Evolutionary conservation across 2,888 invertebrate species (phyloP).

Genomic region (Dioctria rufipes): DNA sequence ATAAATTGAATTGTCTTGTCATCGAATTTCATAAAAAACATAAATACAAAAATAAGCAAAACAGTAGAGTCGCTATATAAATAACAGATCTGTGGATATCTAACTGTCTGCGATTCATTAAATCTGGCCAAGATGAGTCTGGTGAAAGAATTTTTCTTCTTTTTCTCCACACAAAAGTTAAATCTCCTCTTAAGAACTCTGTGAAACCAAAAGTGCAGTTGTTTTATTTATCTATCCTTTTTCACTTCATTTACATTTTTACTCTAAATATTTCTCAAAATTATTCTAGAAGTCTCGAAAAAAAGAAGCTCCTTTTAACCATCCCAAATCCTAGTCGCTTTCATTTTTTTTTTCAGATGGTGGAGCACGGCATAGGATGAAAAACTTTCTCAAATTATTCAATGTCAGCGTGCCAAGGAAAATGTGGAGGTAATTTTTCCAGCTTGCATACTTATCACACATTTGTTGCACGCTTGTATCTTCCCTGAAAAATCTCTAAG

Average conservation of each 20-base stretch:
- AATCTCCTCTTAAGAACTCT: too few species aligned
- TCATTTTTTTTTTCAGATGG: not conserved
- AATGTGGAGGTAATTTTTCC: constrained; percentile 30
- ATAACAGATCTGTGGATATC: too few species aligned
- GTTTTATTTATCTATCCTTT: not conserved
- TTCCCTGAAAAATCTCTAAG: constrained; percentile 2
- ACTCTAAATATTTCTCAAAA: not conserved
- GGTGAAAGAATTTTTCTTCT: too few species aligned
- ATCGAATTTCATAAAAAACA: too few species aligned
- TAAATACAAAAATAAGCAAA: too few species aligned
- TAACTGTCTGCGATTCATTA: too few species aligned
- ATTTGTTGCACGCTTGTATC: constrained; percentile 27
- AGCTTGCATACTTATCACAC: constrained; percentile 36
- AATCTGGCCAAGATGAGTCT: too few species aligned
- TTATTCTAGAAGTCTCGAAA: not conserved
- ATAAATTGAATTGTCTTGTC: too few species aligned
- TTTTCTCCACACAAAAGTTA: too few species aligned
- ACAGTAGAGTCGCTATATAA: too few species aligned
- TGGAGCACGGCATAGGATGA: not conserved
- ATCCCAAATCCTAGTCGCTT: not conserved
- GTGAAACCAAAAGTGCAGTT: too few species aligned
- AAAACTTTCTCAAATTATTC: constrained; percentile 11
- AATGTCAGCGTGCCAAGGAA: constrained; percentile 12
- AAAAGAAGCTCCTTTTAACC: constrained; percentile 20
- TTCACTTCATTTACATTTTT: constrained; percentile 13